Evolutionary conservation across 1,140 invertebrate species (phyloP).

Genomic region (Pseudomyrmex cubaensis): DNA sequence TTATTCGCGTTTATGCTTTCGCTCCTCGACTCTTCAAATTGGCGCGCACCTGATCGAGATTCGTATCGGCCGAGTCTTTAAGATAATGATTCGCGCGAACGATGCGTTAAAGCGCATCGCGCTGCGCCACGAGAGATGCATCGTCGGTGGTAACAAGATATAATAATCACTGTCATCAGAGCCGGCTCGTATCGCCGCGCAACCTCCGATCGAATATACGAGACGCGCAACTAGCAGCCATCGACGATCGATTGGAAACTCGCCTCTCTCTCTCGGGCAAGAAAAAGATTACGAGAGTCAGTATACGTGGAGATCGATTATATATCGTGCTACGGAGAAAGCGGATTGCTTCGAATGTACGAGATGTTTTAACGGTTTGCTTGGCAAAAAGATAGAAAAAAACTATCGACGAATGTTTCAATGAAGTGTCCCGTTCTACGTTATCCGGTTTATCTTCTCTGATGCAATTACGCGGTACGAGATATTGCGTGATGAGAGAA

Average conservation of each 20-base stretch:
- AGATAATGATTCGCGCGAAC: conserved; percentile 72
- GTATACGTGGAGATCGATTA: conserved; percentile 62
- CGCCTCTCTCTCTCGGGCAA: conserved; percentile 37
- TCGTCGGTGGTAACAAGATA: conserved; percentile 75
- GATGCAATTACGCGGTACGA: conserved; percentile 27
- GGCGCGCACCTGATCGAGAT: conserved; percentile 66
- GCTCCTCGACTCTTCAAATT: conserved; percentile 57
- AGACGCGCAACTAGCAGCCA: conserved; percentile 35
- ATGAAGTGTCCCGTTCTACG: conserved; percentile 36
- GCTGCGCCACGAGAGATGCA: conserved; percentile 64
- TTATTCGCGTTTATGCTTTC: conserved; percentile 46
- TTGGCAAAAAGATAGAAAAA: conserved; percentile 8
- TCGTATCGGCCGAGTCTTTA: conserved; percentile 69
- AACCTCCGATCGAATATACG: conserved; percentile 34
- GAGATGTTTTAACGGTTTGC: conserved; percentile 41
- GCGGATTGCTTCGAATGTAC: conserved; percentile 41
- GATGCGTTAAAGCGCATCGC: conserved; percentile 68
- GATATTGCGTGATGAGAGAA: conserved; percentile 31
- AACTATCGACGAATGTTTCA: background rate
- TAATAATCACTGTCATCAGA: conserved; percentile 77
- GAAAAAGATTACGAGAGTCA: conserved; percentile 56
- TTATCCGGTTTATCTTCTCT: conserved; percentile 42
- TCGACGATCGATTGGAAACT: conserved; percentile 66
- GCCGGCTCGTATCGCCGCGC: conserved; percentile 59
- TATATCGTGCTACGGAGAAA: conserved; percentile 54